phyloP scores from a whole-genome alignment of 2,113 vertebrate species.

The Odocoileus virginianus region DNA sequence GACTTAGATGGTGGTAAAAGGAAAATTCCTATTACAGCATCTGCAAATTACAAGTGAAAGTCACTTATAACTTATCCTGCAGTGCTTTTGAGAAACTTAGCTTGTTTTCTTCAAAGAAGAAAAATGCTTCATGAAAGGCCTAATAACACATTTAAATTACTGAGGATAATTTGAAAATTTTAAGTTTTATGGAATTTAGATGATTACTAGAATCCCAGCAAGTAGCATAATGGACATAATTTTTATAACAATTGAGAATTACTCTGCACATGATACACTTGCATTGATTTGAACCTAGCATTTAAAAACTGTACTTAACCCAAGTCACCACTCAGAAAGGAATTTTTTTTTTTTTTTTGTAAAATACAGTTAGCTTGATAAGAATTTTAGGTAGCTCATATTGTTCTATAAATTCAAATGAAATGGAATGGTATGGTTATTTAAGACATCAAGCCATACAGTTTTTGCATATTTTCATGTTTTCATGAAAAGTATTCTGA shows the following conservation, averaged over 20 bases:
- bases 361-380: constrained; percentile 63
- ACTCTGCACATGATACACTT: constrained; percentile 60
- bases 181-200: constrained; percentile 75
- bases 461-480: background rate
- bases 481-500: background rate
- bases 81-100: constrained; percentile 67
- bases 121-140: constrained; percentile 70
- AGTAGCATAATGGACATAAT: constrained; percentile 70
- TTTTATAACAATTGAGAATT: constrained; percentile 73
- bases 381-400: constrained; percentile 28
- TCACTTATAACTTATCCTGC: constrained; percentile 66
- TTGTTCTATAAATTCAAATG: constrained; percentile 35
- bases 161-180: constrained; percentile 74
- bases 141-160: constrained; percentile 76
- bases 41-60: constrained; percentile 68
- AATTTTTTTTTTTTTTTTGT: background rate
- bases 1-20: constrained; percentile 60
- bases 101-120: constrained; percentile 76
- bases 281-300: constrained; percentile 53
- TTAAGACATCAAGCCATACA: background rate
- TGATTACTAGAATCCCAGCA: constrained; percentile 73
- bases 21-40: constrained; percentile 57
- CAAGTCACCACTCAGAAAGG: constrained; percentile 36
- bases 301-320: constrained; percentile 67
- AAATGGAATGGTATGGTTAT: background rate